Evolutionary conservation across 2,797 vertebrate genomes (phyloP).

Genomic region (Trachurus trachurus): DNA sequence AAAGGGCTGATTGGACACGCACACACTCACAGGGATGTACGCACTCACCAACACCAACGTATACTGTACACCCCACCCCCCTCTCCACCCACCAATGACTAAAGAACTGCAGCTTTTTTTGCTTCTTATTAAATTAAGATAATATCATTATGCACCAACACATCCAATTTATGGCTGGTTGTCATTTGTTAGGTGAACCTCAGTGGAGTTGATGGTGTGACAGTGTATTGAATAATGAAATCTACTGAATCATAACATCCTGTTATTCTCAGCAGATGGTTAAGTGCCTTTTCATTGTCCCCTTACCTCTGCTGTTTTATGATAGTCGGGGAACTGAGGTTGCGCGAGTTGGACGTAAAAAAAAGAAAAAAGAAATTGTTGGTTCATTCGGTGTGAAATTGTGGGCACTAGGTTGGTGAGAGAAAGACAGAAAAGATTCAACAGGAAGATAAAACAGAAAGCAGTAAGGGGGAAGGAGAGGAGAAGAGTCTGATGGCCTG

Average conservation of each 20-base stretch:
- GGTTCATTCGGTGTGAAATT: conserved; percentile 30
- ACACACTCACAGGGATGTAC: background rate
- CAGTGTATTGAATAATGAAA: conserved; percentile 49
- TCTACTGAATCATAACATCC: conserved; percentile 17
- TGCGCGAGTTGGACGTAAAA: conserved; percentile 20
- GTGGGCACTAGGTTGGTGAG: background rate
- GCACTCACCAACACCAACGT: background rate
- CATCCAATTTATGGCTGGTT: conserved; percentile 22
- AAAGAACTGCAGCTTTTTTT: conserved; percentile 5
- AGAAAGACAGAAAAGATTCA: conserved; percentile 14
- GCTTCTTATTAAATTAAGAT: conserved; percentile 32
- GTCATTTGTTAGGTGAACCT: conserved; percentile 40
- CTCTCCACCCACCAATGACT: background rate
- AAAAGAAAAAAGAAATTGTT: background rate
- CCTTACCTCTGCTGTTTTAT: background rate
- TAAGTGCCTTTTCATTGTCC: conserved; percentile 12
- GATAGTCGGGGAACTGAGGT: conserved; percentile 10
- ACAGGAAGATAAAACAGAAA: conserved; percentile 12
- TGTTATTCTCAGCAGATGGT: conserved; percentile 27
- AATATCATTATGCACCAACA: conserved; percentile 38
- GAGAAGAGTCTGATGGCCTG: background rate
- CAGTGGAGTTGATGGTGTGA: conserved; percentile 14
- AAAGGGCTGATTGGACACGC: conserved; percentile 27
- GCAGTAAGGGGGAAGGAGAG: background rate
- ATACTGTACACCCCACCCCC: background rate